Percentiles rank a stretch among this genome's conserved stretches.
phyloP scores from a whole-genome alignment of 1,140 invertebrate genomes.

The Hermatobates lingyangjiaoensis region DNA sequence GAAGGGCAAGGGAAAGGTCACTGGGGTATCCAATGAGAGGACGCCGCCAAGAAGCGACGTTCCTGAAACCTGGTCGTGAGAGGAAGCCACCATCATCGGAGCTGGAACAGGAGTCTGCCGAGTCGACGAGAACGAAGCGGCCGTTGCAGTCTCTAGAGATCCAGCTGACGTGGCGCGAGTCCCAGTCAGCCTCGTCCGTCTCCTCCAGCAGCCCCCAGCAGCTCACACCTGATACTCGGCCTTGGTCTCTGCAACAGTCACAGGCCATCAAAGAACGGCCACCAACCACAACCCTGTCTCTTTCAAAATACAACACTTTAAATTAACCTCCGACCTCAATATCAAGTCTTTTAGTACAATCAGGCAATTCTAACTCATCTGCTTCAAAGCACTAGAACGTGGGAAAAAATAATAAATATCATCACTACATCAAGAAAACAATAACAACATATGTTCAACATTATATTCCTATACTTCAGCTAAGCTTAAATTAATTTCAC shows the following conservation, averaged over 20 bases:
- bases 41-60: slow-evolving; percentile 41
- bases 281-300: slow-evolving; percentile 10
- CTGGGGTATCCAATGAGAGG: slow-evolving; percentile 42
- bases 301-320: slow-evolving; percentile 2
- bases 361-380: no score
- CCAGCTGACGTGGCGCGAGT: slow-evolving; percentile 33
- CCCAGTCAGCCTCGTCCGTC: slow-evolving; percentile 11
- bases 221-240: slow-evolving; percentile 67
- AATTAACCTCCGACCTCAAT: no score
- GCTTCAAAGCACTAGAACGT: no score
- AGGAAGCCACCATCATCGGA: slow-evolving; percentile 72
- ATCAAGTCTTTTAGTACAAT: no score
- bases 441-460: no score
- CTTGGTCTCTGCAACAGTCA: slow-evolving; percentile 60
- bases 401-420: no score
- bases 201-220: slow-evolving; percentile 9
- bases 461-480: no score
- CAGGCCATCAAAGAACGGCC: no score
- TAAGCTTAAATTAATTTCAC: no score
- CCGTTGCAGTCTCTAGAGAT: slow-evolving; percentile 53
- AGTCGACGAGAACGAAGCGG: slow-evolving; percentile 46
- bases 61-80: slow-evolving; percentile 18
- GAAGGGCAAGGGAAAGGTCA: slow-evolving; percentile 36
- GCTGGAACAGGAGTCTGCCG: slow-evolving; percentile 43
- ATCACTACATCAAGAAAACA: no score